phyloP scores from a whole-genome alignment of 53 echinoderm and acorn worm species.

The Henricia sp. region DNA sequence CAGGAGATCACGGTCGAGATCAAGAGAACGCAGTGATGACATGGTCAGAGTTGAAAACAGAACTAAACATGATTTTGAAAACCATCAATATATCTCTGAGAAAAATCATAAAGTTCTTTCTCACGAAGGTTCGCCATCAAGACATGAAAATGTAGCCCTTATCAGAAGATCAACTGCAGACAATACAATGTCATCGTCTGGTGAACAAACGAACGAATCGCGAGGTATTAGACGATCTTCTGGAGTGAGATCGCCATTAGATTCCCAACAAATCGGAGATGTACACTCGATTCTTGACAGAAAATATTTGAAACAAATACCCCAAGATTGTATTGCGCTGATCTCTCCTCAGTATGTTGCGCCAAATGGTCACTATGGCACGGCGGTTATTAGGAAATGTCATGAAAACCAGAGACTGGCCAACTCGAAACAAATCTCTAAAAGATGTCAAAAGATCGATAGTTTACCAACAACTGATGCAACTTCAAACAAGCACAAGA shows the following conservation, averaged over 20 bases:
- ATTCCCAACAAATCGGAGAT: too few species aligned
- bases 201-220: too few species aligned
- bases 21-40: constrained; percentile 7
- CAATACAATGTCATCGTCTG: not conserved
- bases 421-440: not conserved
- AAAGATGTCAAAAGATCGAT: not conserved
- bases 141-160: not conserved
- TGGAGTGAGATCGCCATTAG: too few species aligned
- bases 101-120: not conserved
- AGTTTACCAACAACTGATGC: not conserved
- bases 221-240: too few species aligned
- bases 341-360: constrained; percentile 38
- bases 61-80: constrained; percentile 11
- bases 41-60: not conserved
- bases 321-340: not conserved
- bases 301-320: too few species aligned
- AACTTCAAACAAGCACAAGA: too few species aligned
- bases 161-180: not conserved
- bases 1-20: constrained; percentile 35
- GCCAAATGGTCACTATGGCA: constrained; percentile 50
- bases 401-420: not conserved
- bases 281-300: too few species aligned
- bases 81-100: not conserved
- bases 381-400: constrained; percentile 41
- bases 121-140: not conserved